Evolutionary conservation across 2,888 invertebrate species (phyloP).

Genomic region (Oeneis ivallda): DNA sequence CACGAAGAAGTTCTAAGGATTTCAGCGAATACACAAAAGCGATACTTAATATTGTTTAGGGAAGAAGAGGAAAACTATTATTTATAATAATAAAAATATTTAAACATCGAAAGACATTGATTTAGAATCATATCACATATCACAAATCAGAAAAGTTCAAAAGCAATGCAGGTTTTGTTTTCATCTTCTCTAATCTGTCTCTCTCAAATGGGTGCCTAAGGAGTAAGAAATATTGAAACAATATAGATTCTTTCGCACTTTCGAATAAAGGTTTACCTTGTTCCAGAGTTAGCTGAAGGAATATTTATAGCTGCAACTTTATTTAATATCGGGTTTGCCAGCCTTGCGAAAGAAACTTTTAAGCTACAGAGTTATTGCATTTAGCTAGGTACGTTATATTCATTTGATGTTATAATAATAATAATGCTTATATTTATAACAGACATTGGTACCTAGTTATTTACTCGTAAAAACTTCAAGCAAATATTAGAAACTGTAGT

Average conservation of each 20-base stretch:
- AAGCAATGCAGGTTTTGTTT: neutral
- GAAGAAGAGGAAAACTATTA: too few relatives aligned
- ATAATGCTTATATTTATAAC: too few relatives aligned
- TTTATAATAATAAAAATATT: too few relatives aligned
- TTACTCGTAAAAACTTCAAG: too few relatives aligned
- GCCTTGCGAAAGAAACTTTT: slow-evolving; percentile 62
- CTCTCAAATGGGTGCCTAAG: neutral
- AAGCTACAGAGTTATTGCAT: slow-evolving; percentile 56
- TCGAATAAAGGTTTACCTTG: slow-evolving; percentile 39
- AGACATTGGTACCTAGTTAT: too few relatives aligned
- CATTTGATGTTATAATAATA: slow-evolving; percentile 20
- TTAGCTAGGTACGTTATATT: slow-evolving; percentile 42
- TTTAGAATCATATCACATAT: too few relatives aligned
- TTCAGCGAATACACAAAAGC: too few relatives aligned
- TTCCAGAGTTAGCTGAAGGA: slow-evolving; percentile 74
- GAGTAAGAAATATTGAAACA: slow-evolving; percentile 16
- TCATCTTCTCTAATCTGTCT: neutral
- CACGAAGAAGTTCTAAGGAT: too few relatives aligned
- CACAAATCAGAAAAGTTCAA: neutral
- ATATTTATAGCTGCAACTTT: slow-evolving; percentile 81
- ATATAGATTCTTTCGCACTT: slow-evolving; percentile 25
- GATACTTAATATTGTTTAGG: too few relatives aligned
- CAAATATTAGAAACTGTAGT: neutral
- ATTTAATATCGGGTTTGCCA: slow-evolving; percentile 75
- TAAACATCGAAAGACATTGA: too few relatives aligned